These are phyloP conservation scores for Xerus rutilus DNA, from an alignment of 2,797 vertebrate genomes.

Conservation along the genomic window DNA sequence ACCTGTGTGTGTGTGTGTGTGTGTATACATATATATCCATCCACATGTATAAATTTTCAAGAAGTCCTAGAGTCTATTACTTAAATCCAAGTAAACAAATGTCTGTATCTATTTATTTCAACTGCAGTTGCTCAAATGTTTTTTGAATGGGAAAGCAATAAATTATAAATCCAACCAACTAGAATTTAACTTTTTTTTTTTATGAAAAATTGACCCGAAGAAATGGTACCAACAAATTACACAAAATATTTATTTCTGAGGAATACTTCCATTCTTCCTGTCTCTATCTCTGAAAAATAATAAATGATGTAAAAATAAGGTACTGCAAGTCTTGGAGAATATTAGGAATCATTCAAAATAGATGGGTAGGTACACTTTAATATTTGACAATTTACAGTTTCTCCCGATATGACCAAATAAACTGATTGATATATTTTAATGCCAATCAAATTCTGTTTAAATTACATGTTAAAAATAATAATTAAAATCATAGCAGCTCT, in stretches of 20 bases:
- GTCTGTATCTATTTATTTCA: background rate
- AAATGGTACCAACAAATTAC: background rate
- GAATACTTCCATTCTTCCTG: background rate
- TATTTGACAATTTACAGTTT: background rate
- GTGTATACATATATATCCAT: background rate
- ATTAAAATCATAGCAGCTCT: background rate
- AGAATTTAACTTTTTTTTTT: background rate
- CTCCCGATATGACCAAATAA: background rate
- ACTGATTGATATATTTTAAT: slow-evolving; percentile 1
- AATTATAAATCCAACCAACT: background rate
- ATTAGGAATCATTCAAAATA: background rate
- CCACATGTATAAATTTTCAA: background rate
- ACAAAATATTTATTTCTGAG: background rate
- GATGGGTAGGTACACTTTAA: background rate
- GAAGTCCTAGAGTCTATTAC: background rate
- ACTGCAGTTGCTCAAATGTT: background rate
- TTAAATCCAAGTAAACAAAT: background rate
- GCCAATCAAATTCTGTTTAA: background rate
- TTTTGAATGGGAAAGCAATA: background rate
- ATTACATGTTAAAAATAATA: background rate
- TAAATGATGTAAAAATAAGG: background rate
- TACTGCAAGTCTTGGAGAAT: background rate
- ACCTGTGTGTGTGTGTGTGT: too few species aligned
- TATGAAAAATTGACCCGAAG: background rate
- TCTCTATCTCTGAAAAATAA: background rate